Evolutionary conservation across 2,797 vertebrate species (phyloP).

Genomic region (Myripristis jacobus): DNA sequence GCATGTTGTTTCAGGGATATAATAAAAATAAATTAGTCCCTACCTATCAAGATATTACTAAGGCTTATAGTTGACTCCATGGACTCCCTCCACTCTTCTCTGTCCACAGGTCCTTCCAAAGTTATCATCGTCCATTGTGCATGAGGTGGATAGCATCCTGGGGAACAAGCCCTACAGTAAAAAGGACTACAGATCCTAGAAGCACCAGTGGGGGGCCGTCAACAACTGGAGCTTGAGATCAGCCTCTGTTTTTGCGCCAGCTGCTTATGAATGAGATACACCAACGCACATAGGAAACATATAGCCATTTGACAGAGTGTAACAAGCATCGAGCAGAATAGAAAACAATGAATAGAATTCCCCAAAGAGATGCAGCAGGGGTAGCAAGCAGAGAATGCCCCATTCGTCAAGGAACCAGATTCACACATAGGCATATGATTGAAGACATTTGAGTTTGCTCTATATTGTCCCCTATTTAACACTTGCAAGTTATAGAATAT

Average conservation of each 20-base stretch:
- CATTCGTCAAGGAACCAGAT: not conserved
- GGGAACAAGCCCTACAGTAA: conserved; percentile 99
- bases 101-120: conserved; percentile 93
- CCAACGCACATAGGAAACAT: conserved; percentile 18
- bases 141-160: conserved; percentile 98
- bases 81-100: conserved; percentile 17
- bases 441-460: not conserved
- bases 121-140: conserved; percentile 94
- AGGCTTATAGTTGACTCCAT: not conserved
- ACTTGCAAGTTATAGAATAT: not conserved
- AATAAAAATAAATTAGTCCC: no score
- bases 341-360: not conserved
- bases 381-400: not conserved
- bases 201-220: conserved; percentile 27
- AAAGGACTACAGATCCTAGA: conserved; percentile 98
- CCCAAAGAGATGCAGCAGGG: conserved; percentile 3
- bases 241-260: conserved; percentile 77
- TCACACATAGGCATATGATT: not conserved
- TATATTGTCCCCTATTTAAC: not conserved
- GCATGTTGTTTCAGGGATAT: no score
- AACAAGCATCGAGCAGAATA: not conserved
- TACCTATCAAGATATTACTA: no score
- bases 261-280: conserved; percentile 68
- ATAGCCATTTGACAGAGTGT: conserved; percentile 13
- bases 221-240: conserved; percentile 59